A percentile compares a stretch with the other conserved stretches of the same genome.
These are phyloP conservation scores for Callopanchax toddi DNA, from an alignment of 2,113 vertebrate genomes.

Conservation along the genomic window DNA sequence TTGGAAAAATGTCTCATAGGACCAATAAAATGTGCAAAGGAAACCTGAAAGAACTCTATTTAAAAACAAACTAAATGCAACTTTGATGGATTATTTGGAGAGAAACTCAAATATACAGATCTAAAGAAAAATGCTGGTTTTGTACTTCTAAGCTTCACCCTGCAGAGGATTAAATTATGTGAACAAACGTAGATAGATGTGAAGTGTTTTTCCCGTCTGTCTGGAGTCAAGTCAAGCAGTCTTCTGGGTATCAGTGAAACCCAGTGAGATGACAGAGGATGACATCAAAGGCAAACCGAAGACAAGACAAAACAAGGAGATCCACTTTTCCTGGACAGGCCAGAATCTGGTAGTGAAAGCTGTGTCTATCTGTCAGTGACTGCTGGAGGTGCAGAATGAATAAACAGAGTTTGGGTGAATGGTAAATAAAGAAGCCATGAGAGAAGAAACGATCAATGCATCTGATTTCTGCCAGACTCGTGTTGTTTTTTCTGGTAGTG, in stretches of 20 bases:
- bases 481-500: too few relatives aligned
- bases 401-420: background rate
- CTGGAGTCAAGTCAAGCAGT: constrained; percentile 23
- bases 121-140: too few relatives aligned
- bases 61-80: too few relatives aligned
- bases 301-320: constrained; percentile 30
- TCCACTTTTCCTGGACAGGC: too few relatives aligned
- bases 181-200: constrained; percentile 8
- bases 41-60: background rate
- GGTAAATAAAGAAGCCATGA: constrained; percentile 1
- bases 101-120: too few relatives aligned
- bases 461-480: too few relatives aligned
- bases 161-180: constrained; percentile 1
- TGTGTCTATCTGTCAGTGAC: background rate
- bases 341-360: background rate
- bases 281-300: constrained; percentile 40
- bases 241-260: constrained; percentile 40
- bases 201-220: background rate
- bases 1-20: background rate
- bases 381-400: constrained; percentile 14
- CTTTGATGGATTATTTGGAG: too few relatives aligned
- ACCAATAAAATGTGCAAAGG: background rate
- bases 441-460: background rate
- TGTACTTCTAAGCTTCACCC: too few relatives aligned
- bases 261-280: constrained; percentile 19